Conservation (phyloP, 2,888 invertebrate genomes). For the Sturmia bella region DNA sequence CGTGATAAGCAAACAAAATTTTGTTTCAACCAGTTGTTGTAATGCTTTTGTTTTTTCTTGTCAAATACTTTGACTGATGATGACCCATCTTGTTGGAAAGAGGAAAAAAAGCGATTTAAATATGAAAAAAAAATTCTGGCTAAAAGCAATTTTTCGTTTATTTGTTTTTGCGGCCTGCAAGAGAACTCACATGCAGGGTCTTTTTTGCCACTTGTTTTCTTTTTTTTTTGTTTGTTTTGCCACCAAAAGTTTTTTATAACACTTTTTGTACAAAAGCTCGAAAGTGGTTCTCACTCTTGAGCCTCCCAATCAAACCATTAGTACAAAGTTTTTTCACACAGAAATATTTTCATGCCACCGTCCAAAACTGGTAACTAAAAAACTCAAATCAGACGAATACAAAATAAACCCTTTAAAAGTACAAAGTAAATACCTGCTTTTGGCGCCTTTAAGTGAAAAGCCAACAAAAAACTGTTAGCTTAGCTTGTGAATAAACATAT, state of each 20-base stretch:
- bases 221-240: conserved; percentile 3
- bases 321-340: conserved; percentile 3
- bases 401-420: conserved; percentile 14
- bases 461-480: background rate
- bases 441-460: background rate
- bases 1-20: conserved; percentile 1
- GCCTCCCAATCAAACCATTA: background rate
- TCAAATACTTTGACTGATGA: conserved; percentile 8
- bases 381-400: conserved; percentile 8
- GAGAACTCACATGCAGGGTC: background rate
- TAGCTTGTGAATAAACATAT: no score
- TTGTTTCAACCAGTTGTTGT: background rate
- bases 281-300: conserved; percentile 13
- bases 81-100: background rate
- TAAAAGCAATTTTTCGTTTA: conserved; percentile 7
- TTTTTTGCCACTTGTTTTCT: background rate
- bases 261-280: conserved; percentile 18
- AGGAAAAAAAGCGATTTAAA: conserved; percentile 3
- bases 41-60: background rate
- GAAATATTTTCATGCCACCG: conserved; percentile 12
- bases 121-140: conserved; percentile 9
- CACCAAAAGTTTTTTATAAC: conserved; percentile 6
- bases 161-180: conserved; percentile 3
- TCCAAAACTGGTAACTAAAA: background rate
- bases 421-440: background rate